Conservation (phyloP, 2,888 invertebrate genomes). For the Aethes cnicana region DNA sequence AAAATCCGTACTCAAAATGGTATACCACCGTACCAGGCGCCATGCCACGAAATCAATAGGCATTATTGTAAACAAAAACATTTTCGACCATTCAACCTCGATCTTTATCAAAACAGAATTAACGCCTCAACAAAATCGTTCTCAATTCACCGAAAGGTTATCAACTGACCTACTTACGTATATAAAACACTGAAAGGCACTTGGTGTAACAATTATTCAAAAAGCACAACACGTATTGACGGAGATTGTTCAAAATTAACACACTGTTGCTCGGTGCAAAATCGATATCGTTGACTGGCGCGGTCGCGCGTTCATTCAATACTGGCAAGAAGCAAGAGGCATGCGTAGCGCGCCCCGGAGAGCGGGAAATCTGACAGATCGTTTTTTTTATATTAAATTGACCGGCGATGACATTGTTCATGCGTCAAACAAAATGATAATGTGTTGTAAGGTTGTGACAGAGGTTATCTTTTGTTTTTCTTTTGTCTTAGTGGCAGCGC, state of each 20-base stretch:
- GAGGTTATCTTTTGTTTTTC: conserved; percentile 1
- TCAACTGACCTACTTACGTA: conserved; percentile 52
- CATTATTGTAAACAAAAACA: conserved; percentile 65
- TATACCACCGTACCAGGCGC: conserved; percentile 51
- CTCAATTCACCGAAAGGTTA: conserved; percentile 7
- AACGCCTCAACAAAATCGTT: conserved; percentile 39
- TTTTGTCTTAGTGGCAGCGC: too few relatives aligned
- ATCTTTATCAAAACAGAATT: conserved; percentile 47
- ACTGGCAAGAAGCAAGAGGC: conserved; percentile 66
- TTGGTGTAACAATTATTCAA: conserved; percentile 37
- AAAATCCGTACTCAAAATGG: too few relatives aligned
- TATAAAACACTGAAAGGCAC: conserved; percentile 62
- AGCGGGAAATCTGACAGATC: conserved; percentile 73
- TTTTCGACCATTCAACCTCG: conserved; percentile 57
- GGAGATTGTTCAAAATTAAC: conserved; percentile 52
- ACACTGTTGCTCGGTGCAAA: conserved; percentile 62
- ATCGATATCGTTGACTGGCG: conserved; percentile 66
- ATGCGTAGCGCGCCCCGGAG: conserved; percentile 62
- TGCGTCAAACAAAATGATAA: conserved; percentile 10
- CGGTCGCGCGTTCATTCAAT: conserved; percentile 62
- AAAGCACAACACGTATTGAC: conserved; percentile 56
- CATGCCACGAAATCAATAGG: conserved; percentile 39
- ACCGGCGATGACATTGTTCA: conserved; percentile 17
- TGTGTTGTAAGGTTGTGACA: neutral
- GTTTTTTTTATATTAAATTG: conserved; percentile 45